phyloP scores from a whole-genome alignment of 1,140 invertebrate genomes.

The Drosophila watanabei region DNA sequence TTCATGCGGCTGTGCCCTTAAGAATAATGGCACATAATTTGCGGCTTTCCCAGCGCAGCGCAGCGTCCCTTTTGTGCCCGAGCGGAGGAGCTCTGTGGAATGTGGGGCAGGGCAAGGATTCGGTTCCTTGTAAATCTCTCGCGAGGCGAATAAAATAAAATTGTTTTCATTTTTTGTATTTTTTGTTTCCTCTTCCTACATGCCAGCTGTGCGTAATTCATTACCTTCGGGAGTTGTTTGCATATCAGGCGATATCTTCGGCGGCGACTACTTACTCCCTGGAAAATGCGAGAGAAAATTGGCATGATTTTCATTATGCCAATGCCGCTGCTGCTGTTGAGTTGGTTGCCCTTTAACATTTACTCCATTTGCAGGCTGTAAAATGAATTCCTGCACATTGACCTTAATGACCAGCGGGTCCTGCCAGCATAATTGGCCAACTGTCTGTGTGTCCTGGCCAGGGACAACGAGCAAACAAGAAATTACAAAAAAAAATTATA shows the following conservation, averaged over 20 bases:
- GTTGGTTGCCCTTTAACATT: slow-evolving; percentile 49
- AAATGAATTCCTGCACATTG: slow-evolving; percentile 60
- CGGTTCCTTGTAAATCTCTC: slow-evolving; percentile 66
- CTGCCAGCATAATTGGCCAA: slow-evolving; percentile 55
- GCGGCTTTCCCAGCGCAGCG: slow-evolving; percentile 61
- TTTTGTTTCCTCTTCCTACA: slow-evolving; percentile 14
- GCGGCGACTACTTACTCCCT: slow-evolving; percentile 22
- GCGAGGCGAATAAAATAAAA: slow-evolving; percentile 81
- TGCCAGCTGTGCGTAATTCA: slow-evolving; percentile 68
- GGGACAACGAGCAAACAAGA: slow-evolving; percentile 10
- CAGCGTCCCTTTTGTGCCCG: slow-evolving; percentile 25
- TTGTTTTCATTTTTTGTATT: slow-evolving; percentile 67
- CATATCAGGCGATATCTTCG: slow-evolving; percentile 54
- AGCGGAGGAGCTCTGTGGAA: slow-evolving; percentile 14
- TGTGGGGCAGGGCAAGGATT: slow-evolving; percentile 21
- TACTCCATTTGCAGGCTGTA: slow-evolving; percentile 57
- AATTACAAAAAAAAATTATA: slow-evolving; percentile 13
- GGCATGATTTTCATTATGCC: slow-evolving; percentile 56
- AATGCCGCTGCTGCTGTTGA: neutral
- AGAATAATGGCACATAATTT: slow-evolving; percentile 83
- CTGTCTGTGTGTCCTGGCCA: slow-evolving; percentile 28
- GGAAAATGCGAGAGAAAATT: slow-evolving; percentile 25
- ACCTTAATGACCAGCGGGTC: slow-evolving; percentile 60
- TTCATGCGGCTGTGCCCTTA: slow-evolving; percentile 78
- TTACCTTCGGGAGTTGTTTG: slow-evolving; percentile 76